A percentile compares a stretch with the other conserved stretches of the same genome.
phyloP scores from a whole-genome alignment of 2,888 invertebrate genomes.

The Hetaerina titia region DNA sequence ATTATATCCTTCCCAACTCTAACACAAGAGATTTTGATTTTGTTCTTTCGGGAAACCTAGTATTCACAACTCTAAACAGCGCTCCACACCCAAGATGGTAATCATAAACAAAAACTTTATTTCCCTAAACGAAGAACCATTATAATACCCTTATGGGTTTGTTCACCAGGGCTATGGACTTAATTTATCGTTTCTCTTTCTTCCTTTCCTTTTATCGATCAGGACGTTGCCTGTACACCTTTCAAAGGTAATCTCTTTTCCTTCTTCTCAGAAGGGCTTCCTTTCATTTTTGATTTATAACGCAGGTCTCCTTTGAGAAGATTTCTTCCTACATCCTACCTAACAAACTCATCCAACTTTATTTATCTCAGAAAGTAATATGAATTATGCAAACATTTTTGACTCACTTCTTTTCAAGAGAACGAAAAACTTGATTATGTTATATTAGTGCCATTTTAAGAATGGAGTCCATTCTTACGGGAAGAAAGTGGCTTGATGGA shows the following conservation, averaged over 20 bases:
- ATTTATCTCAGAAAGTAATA: background rate
- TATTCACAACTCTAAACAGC: no score
- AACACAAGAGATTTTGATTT: no score
- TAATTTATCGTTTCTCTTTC: background rate
- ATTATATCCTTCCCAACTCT: no score
- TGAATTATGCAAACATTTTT: background rate
- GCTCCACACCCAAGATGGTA: no score
- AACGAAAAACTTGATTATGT: no score
- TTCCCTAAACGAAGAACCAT: background rate
- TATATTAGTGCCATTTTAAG: no score
- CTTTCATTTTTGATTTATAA: conserved; percentile 20
- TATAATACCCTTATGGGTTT: background rate
- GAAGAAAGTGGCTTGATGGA: no score
- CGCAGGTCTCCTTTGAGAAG: background rate
- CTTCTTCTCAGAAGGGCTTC: background rate
- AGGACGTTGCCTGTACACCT: background rate
- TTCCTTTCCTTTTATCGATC: background rate
- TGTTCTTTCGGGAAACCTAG: no score
- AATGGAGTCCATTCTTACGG: no score
- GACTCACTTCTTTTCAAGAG: background rate
- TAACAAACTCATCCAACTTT: background rate
- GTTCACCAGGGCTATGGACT: background rate
- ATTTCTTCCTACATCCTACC: background rate
- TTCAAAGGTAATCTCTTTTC: background rate
- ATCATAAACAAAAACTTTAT: background rate